Conservation (phyloP, 2,797 vertebrate genomes). For the Manis crassicaudata region DNA sequence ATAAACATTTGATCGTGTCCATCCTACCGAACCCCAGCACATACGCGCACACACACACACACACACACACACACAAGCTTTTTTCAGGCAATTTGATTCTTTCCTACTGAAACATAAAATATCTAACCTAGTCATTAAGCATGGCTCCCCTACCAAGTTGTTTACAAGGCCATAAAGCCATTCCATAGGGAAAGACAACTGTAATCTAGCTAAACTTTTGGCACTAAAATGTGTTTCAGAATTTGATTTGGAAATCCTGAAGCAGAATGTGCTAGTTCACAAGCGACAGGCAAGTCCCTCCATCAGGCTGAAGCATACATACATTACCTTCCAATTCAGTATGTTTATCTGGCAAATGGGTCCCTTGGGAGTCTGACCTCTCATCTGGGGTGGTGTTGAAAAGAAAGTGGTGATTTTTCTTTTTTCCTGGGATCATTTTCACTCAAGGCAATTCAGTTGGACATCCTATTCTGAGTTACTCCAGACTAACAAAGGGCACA, state of each 20-base stretch:
- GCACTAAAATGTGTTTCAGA: not conserved
- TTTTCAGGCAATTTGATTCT: not conserved
- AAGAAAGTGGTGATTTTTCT: conserved; percentile 61
- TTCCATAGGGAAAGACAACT: not conserved
- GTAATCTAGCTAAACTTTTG: not conserved
- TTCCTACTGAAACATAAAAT: conserved; percentile 31
- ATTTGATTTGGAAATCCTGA: not conserved
- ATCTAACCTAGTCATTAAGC: not conserved
- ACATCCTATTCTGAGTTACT: conserved; percentile 51
- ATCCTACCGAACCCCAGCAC: not conserved
- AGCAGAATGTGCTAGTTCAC: not conserved
- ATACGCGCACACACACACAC: too few relatives aligned
- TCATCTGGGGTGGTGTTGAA: not conserved
- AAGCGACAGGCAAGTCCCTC: not conserved
- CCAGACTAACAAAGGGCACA: conserved; percentile 46
- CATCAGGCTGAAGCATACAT: not conserved
- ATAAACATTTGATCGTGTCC: not conserved
- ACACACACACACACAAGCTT: not conserved
- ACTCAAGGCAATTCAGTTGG: conserved; percentile 4
- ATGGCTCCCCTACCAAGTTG: not conserved
- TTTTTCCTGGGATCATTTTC: conserved; percentile 49
- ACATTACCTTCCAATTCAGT: not conserved
- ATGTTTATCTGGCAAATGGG: conserved; percentile 23
- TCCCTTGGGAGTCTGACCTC: conserved; percentile 30
- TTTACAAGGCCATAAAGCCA: conserved; percentile 17